Conservation (phyloP, 2,113 vertebrate genomes). For the Rhinogobius similis region DNA sequence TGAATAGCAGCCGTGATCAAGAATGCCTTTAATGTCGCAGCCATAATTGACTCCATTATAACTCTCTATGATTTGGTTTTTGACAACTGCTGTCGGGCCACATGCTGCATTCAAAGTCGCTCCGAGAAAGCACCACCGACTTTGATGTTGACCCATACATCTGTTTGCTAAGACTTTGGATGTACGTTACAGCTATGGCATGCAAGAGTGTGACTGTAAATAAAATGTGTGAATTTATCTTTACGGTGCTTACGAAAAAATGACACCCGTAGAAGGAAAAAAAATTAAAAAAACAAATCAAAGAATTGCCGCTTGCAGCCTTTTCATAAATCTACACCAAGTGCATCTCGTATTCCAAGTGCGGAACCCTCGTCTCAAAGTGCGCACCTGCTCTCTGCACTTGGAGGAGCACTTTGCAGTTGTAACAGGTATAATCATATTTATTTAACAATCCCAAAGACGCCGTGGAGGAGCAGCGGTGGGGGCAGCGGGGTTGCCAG, state of each 20-base stretch:
- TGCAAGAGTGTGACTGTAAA: neutral
- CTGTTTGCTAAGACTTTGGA: conserved; percentile 11
- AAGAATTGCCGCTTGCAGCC: neutral
- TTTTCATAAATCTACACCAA: neutral
- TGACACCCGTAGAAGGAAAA: neutral
- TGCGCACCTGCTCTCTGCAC: conserved; percentile 48
- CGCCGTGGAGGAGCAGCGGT: conserved; percentile 24
- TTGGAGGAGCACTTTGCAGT: conserved; percentile 24
- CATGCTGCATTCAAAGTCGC: conserved; percentile 49
- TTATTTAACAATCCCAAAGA: conserved; percentile 60
- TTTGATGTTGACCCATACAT: conserved; percentile 31
- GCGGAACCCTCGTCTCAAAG: conserved; percentile 22
- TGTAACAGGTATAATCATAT: conserved; percentile 61
- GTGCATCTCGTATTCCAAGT: neutral
- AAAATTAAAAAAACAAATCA: neutral
- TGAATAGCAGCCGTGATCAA: conserved; percentile 34
- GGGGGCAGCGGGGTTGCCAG: conserved; percentile 44
- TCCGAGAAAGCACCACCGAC: neutral
- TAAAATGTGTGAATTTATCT: conserved; percentile 3
- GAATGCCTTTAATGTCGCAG: conserved; percentile 35
- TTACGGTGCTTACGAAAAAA: neutral
- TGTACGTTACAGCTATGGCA: neutral
- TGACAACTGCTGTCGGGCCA: conserved; percentile 31
- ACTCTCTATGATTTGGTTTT: conserved; percentile 6
- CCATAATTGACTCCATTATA: conserved; percentile 41